These are phyloP conservation scores for Macrocentrus cingulum DNA, from an alignment of 1,140 invertebrate species.

Conservation along the genomic window DNA sequence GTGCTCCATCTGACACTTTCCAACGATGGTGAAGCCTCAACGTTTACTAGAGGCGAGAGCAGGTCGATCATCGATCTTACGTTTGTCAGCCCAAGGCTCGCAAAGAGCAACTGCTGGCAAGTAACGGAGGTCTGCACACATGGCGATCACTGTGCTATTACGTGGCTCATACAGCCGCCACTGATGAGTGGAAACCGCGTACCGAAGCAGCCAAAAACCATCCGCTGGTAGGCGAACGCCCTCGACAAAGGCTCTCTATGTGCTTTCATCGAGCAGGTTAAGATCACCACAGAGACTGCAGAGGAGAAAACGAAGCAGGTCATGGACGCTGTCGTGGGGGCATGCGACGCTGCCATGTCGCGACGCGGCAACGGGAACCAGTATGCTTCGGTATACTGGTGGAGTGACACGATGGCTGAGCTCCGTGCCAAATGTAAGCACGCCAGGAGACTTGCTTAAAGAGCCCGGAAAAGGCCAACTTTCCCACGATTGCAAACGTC, in stretches of 20 bases:
- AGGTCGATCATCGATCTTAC: conserved; percentile 10
- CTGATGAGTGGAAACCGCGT: background rate
- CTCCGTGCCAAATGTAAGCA: background rate
- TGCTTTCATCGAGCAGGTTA: background rate
- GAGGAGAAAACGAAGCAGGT: background rate
- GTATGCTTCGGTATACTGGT: background rate
- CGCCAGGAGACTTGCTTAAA: background rate
- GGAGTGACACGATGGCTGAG: background rate
- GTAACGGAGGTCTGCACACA: background rate
- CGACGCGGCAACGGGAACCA: background rate
- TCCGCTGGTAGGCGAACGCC: background rate
- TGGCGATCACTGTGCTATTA: background rate
- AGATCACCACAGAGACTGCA: background rate
- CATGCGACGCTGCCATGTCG: background rate
- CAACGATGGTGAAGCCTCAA: background rate
- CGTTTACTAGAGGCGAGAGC: background rate
- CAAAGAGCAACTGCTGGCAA: background rate
- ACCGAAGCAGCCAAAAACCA: background rate
- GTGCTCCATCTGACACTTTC: background rate
- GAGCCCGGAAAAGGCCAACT: background rate
- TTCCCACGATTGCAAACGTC: background rate
- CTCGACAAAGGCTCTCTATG: background rate
- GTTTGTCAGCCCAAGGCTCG: conserved; percentile 1
- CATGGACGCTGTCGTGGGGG: background rate
- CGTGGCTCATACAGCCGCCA: background rate